Evolutionary conservation across 1,140 invertebrate genomes (phyloP), one percentile per base, ranked within the genome.

Genomic region (Muscidifurax raptorellus): DNA sequence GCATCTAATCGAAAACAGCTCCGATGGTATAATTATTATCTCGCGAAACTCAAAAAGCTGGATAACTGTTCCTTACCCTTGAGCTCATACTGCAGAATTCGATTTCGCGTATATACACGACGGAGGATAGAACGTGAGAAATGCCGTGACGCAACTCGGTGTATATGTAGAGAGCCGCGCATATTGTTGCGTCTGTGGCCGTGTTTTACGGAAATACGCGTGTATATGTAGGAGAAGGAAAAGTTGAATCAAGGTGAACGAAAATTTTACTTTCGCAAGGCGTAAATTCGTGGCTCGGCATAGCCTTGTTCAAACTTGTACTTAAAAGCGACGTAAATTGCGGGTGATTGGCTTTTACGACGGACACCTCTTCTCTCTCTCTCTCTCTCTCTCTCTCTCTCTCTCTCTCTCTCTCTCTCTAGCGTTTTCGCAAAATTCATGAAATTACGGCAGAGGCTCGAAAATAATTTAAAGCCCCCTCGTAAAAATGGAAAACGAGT

Each of bases 361-460:
- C 52, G 52, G 22, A 59, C 36, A 52, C 13, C 75, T 36, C 36
- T 25, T 59, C 5, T 64, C 69, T 75, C 44, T 59, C 74, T 77
- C 44, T 74, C 44, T 75, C 47, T 64, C 69, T 82, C 28, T 82
- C 59, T 76, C 52, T 67, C 72, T 67, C 15, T 64, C 69, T 82
- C 28, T 82, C 59, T 76, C 52, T 67, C 72, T 67, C 15, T 72
- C 40, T 47, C 44, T 52, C 13, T 22, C 47, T 18, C 15, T n/a
- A 5, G 22, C 5, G 22, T 59, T 59, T 59, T 59, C 36, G 22
- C 27, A 69, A 69, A 69, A 69, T 69, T 27, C 66, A 69, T 9
- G 66, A 69, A 69, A 69, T 69, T 69, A 30, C 66, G 25, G 28
- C 2, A 28, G 28, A 69, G 25, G 66, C 28, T 69, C 28, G 28